These are phyloP conservation scores for Baccha elongata DNA, from an alignment of 2,888 invertebrate species.

Conservation along the genomic window DNA sequence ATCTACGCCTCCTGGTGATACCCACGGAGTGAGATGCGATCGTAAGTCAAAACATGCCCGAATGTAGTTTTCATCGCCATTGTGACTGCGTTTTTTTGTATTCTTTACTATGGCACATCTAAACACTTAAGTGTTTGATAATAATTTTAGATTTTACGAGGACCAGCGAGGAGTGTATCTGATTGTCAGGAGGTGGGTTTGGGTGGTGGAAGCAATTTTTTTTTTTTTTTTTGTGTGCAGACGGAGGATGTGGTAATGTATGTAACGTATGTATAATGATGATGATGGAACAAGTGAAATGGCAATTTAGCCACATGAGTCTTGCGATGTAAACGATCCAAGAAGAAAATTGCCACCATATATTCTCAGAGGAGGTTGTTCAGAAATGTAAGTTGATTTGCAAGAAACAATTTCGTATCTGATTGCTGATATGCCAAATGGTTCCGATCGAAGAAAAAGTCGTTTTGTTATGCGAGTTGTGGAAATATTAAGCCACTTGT, in stretches of 20 bases:
- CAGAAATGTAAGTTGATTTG: slow-evolving; percentile 66
- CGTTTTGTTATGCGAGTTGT: slow-evolving; percentile 53
- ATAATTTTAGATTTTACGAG: slow-evolving; percentile 64
- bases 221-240: slow-evolving; percentile 57
- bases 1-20: slow-evolving; percentile 70
- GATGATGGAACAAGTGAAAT: slow-evolving; percentile 55
- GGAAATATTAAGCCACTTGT: slow-evolving; percentile 44
- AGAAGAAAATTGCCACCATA: slow-evolving; percentile 43
- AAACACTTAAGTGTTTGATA: slow-evolving; percentile 60
- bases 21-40: slow-evolving; percentile 62
- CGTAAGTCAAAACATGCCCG: slow-evolving; percentile 62
- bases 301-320: slow-evolving; percentile 47
- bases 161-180: slow-evolving; percentile 20
- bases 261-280: too few relatives aligned
- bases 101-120: slow-evolving; percentile 29
- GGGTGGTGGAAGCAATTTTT: slow-evolving; percentile 21
- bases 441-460: slow-evolving; percentile 50
- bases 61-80: slow-evolving; percentile 15
- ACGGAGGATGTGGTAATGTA: not conserved
- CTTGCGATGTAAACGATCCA: slow-evolving; percentile 66
- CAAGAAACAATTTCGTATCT: slow-evolving; percentile 15
- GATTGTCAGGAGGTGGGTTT: slow-evolving; percentile 48
- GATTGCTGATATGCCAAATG: too few relatives aligned
- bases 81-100: slow-evolving; percentile 32
- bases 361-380: slow-evolving; percentile 34